phyloP scores from a whole-genome alignment of 2,113 vertebrate species.

The Nycticebus coucang region DNA sequence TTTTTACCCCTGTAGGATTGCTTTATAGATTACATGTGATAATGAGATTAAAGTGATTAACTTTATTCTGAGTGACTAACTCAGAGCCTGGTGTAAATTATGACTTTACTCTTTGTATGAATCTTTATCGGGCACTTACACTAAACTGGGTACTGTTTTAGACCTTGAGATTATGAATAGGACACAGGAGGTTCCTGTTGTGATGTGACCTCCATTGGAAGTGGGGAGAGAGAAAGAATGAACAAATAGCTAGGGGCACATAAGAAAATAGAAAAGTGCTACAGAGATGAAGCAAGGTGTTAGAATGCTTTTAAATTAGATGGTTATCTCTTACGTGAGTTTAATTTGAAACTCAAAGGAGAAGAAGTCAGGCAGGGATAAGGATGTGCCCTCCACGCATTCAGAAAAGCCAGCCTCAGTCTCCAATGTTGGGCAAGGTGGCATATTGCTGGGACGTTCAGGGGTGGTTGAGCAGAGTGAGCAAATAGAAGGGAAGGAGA shows the following conservation, averaged over 20 bases:
- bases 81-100: background rate
- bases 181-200: background rate
- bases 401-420: background rate
- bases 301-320: background rate
- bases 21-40: background rate
- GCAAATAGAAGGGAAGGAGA: background rate
- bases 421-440: background rate
- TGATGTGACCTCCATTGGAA: background rate
- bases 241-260: background rate
- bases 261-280: background rate
- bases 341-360: background rate
- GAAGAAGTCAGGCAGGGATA: background rate
- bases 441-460: background rate
- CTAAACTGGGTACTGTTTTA: background rate
- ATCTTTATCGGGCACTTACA: background rate
- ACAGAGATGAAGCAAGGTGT: background rate
- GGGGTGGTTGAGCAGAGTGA: background rate
- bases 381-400: background rate
- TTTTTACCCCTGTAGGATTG: background rate
- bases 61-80: background rate
- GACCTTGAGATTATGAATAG: background rate
- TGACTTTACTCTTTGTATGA: background rate
- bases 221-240: background rate
- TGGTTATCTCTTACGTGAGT: background rate
- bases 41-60: background rate